Evolutionary conservation across 2,888 invertebrate species (phyloP).

Genomic region (Lymantria dispar): DNA sequence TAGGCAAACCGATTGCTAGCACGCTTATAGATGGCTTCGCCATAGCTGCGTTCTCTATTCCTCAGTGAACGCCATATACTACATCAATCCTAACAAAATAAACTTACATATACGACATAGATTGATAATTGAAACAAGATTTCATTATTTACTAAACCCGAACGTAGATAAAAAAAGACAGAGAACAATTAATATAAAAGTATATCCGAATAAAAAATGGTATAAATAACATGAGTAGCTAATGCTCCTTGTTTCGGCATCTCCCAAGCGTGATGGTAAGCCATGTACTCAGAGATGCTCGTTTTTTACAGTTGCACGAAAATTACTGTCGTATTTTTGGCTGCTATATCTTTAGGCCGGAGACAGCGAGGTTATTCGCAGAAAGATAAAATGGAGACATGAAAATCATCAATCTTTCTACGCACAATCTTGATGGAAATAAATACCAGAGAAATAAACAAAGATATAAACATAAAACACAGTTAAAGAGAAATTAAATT

Average conservation of each 20-base stretch:
- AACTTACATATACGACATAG: too few species aligned
- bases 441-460: background rate
- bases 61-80: too few species aligned
- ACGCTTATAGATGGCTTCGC: too few species aligned
- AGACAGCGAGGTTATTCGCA: constrained; percentile 79
- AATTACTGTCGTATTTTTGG: constrained; percentile 78
- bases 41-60: too few species aligned
- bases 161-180: too few species aligned
- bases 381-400: constrained; percentile 76
- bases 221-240: constrained; percentile 39
- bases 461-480: background rate
- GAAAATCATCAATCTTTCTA: constrained; percentile 71
- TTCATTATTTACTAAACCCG: too few species aligned
- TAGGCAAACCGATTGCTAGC: too few species aligned
- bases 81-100: too few species aligned
- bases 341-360: constrained; percentile 78
- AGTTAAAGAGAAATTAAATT: too few species aligned
- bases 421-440: constrained; percentile 43
- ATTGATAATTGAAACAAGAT: too few species aligned
- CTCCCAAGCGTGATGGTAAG: constrained; percentile 45
- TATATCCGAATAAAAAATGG: constrained; percentile 34
- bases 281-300: constrained; percentile 72
- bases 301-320: constrained; percentile 79
- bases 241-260: constrained; percentile 38
- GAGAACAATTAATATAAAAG: background rate